Evolutionary conservation across 53 echinoderm and acorn worm genomes (phyloP), one percentile per base, ranked within the genome.

Genomic region (Mesocentrotus franciscanus): DNA sequence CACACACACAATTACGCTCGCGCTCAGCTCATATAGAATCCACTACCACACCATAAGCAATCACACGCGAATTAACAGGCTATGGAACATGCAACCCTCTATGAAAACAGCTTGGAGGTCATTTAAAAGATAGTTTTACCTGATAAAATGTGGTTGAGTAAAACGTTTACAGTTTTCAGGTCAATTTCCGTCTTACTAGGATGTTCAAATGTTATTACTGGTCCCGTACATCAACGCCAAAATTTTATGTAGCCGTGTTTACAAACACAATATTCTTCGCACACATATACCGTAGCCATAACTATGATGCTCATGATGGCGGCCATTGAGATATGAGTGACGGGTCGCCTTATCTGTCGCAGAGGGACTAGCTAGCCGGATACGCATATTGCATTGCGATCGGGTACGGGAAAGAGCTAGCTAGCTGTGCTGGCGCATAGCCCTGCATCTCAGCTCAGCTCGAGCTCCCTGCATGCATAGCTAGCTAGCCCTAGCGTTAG

Each of bases 251-350:
- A 93, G 15, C 78, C 1, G 58, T 93, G 93, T 93, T 93, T 93
- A 93, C 93, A 93, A 76, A 72, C 75, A 56, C 56, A 57, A 93
- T 12, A 74, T 27, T 93, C 57, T 24, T 30, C 49, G 42, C 93
- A 56, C 93, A 93, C 93, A 75, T 72, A 56, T 59, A 74, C 74
- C 59, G 76, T 55, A 74, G 93, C 93, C 93, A 93, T 93, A 74
- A 61, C 93, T 93, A 30, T 76, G 56, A 72, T 76, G 93, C 58
- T 96, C 97, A 97, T 96, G 96, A 97, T 97, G 97, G 97, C 97
- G 96, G 97, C 97, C 96, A 97, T 97, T 93, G 95, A 97, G 64
- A 95, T 94, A 94, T 71, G 85, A 92, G 95, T 93, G 94, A 96
- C 97, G 97, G 97, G 96, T 97, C 95, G 96, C 97, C 93, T 56